Percentiles rank a stretch among this genome's conserved stretches.
Conservation (phyloP, 2,113 vertebrate genomes). For the Propithecus coquereli region DNA sequence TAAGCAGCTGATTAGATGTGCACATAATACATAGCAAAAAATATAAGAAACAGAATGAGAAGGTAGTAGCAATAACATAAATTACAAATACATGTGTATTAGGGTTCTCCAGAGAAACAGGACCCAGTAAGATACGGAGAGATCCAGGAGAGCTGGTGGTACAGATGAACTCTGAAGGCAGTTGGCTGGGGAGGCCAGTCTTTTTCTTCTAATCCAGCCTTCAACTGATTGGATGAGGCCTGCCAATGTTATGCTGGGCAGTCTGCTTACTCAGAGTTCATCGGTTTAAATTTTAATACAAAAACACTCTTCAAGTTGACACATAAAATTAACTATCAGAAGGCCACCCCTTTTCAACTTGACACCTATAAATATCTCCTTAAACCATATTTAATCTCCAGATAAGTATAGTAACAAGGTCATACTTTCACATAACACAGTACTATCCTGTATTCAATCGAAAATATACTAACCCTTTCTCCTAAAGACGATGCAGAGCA, state of each 20-base stretch:
- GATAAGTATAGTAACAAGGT: neutral
- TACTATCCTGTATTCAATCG: neutral
- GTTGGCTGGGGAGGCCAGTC: neutral
- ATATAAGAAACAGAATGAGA: neutral
- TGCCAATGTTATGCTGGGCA: neutral
- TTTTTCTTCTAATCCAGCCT: neutral
- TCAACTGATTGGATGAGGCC: neutral
- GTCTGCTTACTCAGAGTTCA: neutral
- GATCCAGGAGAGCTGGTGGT: neutral
- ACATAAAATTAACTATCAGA: neutral
- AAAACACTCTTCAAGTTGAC: neutral
- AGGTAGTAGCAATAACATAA: neutral
- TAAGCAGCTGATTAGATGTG: neutral
- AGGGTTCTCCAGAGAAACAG: neutral
- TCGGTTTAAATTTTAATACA: slow-evolving; percentile 10
- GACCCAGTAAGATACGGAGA: neutral
- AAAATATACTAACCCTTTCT: neutral
- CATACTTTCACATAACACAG: neutral
- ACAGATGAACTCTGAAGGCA: neutral
- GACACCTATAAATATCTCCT: neutral
- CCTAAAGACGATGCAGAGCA: neutral
- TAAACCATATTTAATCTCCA: slow-evolving; percentile 19
- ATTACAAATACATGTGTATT: neutral
- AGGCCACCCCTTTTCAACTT: neutral
- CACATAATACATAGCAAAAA: neutral